Percentiles rank a stretch among this genome's conserved stretches.
Evolutionary conservation across 2,113 vertebrate species (phyloP).

Genomic region (Lamprotornis superbus): DNA sequence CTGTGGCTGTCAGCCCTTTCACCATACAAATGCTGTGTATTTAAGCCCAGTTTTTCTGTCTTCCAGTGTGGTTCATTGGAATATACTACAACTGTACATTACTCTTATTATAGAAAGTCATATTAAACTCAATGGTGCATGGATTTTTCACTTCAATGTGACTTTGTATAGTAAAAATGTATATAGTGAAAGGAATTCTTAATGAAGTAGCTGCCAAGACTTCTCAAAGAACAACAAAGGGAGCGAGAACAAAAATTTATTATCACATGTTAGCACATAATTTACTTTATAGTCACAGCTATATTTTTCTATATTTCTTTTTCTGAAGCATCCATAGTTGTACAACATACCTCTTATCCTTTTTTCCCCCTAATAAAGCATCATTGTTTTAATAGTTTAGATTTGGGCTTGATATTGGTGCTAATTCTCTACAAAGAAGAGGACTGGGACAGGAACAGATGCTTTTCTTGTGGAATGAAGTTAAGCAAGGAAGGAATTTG

Average conservation of each 20-base stretch:
- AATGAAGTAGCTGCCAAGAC: slow-evolving; percentile 44
- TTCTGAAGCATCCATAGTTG: background rate
- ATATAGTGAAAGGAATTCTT: slow-evolving; percentile 56
- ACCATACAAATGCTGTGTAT: background rate
- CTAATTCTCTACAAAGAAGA: background rate
- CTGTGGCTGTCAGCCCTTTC: background rate
- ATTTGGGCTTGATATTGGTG: background rate
- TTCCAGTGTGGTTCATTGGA: background rate
- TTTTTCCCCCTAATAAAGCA: background rate
- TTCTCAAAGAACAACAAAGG: slow-evolving; percentile 48
- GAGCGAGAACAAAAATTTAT: slow-evolving; percentile 44
- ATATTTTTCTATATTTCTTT: background rate
- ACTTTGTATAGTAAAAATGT: slow-evolving; percentile 72
- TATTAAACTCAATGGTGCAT: slow-evolving; percentile 68
- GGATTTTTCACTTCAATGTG: slow-evolving; percentile 70
- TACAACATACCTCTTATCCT: background rate
- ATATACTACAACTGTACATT: slow-evolving; percentile 26
- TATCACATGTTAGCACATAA: background rate
- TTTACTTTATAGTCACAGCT: background rate
- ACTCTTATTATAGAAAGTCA: slow-evolving; percentile 55
- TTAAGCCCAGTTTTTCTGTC: slow-evolving; percentile 7
- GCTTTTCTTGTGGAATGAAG: background rate
- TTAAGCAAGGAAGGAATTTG: background rate
- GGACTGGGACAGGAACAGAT: background rate
- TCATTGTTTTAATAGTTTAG: background rate